phyloP scores from a whole-genome alignment of 2,113 vertebrate species.

The Hypanus sabinus region DNA sequence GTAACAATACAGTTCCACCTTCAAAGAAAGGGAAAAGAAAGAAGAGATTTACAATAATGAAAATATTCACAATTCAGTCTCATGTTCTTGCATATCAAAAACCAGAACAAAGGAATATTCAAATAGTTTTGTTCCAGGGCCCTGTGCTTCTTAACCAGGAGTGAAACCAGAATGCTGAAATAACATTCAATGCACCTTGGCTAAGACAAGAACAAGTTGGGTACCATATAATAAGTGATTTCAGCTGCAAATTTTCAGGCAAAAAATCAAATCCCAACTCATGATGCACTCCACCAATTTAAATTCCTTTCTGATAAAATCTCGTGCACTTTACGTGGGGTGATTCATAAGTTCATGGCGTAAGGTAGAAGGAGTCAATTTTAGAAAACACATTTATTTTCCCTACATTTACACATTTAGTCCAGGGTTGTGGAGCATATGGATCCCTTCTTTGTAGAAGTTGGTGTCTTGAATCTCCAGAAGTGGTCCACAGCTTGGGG shows the following conservation, averaged over 20 bases:
- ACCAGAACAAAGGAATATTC: neutral
- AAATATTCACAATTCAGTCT: neutral
- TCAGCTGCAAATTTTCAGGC: neutral
- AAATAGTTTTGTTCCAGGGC: neutral
- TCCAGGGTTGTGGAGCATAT: too few relatives aligned
- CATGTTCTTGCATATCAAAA: neutral
- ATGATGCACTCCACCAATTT: neutral
- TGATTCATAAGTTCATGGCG: too few relatives aligned
- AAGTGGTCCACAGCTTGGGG: too few relatives aligned
- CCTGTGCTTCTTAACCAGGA: neutral
- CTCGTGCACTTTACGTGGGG: neutral
- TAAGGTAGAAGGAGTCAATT: too few relatives aligned
- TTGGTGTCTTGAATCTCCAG: too few relatives aligned
- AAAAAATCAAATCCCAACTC: too few relatives aligned
- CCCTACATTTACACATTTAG: too few relatives aligned
- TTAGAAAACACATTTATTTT: too few relatives aligned
- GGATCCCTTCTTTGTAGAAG: too few relatives aligned
- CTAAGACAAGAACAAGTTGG: neutral
- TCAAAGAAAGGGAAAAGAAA: constrained; percentile 17
- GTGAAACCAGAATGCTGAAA: neutral
- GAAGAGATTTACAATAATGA: neutral
- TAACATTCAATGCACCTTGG: neutral
- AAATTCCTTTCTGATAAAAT: neutral
- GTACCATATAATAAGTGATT: neutral
- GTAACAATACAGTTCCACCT: constrained; percentile 99